phyloP scores from a whole-genome alignment of 2,113 vertebrate species.

The Vulpes lagopus region DNA sequence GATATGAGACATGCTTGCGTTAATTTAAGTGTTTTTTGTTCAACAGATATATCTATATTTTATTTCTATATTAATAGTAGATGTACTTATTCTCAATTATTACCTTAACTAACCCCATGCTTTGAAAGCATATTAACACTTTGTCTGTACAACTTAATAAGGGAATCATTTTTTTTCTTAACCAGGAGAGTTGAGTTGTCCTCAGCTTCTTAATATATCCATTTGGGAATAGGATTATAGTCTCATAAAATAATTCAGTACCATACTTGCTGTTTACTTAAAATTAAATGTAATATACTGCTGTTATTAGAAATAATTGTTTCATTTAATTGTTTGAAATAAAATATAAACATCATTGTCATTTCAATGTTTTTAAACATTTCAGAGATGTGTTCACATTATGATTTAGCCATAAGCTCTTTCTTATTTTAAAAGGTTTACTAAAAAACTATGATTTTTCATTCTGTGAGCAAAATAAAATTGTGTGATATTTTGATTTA shows the following conservation, averaged over 20 bases:
- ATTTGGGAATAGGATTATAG: constrained; percentile 47
- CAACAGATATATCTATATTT: background rate
- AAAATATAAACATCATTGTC: constrained; percentile 72
- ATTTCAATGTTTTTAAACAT: constrained; percentile 53
- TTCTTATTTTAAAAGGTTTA: constrained; percentile 63
- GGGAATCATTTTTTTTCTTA: constrained; percentile 59
- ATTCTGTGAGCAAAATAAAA: background rate
- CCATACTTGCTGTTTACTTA: constrained; percentile 54
- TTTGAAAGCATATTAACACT: background rate
- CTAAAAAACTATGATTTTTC: constrained; percentile 5
- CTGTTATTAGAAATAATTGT: constrained; percentile 41
- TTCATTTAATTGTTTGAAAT: constrained; percentile 73
- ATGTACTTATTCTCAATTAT: background rate
- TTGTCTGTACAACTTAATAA: constrained; percentile 15
- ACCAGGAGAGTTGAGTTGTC: background rate
- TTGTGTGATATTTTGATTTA: background rate
- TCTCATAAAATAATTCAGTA: constrained; percentile 48
- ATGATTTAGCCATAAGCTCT: background rate
- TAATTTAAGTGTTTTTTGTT: background rate
- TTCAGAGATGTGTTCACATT: constrained; percentile 47
- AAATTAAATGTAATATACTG: constrained; percentile 49
- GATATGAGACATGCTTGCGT: accelerated
- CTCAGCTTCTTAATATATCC: background rate
- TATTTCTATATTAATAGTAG: background rate
- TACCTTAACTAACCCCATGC: background rate